Evolutionary conservation across 2,113 vertebrate species (phyloP).

Genomic region (Circaetus cinerascens): DNA sequence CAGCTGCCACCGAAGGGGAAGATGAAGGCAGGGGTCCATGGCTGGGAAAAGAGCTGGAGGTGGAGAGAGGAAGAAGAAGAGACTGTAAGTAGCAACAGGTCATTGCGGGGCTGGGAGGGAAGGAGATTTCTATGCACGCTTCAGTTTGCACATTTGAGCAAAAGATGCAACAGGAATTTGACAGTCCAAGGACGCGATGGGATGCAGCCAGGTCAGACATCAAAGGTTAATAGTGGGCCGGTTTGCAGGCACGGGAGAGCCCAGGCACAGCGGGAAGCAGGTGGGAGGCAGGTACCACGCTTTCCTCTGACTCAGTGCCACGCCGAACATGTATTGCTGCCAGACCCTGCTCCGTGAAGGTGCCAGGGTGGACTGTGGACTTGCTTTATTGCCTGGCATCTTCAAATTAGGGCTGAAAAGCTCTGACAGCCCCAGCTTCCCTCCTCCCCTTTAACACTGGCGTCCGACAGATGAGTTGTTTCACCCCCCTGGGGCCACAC

Average conservation of each 20-base stretch:
- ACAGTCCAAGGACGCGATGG: fast-evolving
- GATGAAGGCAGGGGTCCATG: neutral
- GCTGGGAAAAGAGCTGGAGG: neutral
- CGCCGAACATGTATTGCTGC: fast-evolving
- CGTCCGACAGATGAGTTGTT: fast-evolving
- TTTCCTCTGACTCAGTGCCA: neutral
- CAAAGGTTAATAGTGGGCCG: neutral
- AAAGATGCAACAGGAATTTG: neutral
- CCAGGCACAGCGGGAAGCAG: neutral
- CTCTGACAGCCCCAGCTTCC: neutral
- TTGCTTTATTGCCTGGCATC: neutral
- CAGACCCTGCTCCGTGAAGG: neutral
- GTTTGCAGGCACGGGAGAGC: neutral
- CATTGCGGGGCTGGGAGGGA: neutral
- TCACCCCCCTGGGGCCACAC: neutral
- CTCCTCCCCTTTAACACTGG: neutral
- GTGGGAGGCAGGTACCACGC: neutral
- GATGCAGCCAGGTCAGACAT: neutral
- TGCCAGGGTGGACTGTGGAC: neutral
- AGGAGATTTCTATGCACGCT: neutral
- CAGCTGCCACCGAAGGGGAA: neutral
- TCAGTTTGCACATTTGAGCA: neutral
- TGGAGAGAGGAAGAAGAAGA: neutral
- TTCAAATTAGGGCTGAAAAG: neutral
- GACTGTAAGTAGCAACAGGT: neutral